These are phyloP conservation scores for Macquaria australasica DNA, from an alignment of 2,113 vertebrate species.

Conservation along the genomic window DNA sequence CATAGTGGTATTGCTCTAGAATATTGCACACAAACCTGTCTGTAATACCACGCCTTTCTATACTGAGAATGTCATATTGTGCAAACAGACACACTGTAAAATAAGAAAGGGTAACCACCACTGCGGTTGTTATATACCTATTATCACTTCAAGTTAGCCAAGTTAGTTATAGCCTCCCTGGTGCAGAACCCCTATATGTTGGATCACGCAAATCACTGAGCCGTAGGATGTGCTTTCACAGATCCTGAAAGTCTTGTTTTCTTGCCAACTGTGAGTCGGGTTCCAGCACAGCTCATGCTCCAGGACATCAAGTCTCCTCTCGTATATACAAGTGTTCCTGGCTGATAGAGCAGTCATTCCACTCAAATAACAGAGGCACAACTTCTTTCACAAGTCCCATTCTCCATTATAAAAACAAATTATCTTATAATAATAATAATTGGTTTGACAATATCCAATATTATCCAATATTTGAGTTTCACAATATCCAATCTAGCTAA, in stretches of 20 bases:
- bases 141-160: slow-evolving; percentile 6
- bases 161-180: background rate
- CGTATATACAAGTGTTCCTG: slow-evolving; percentile 4
- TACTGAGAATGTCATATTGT: background rate
- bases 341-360: background rate
- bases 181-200: background rate
- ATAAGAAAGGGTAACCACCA: slow-evolving; percentile 2
- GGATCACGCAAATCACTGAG: slow-evolving; percentile 14
- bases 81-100: background rate
- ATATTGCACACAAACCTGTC: background rate
- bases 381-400: background rate
- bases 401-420: slow-evolving; percentile 1
- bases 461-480: background rate
- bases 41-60: background rate
- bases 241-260: slow-evolving; percentile 1
- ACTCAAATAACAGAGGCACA: slow-evolving; percentile 5
- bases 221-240: background rate
- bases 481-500: background rate
- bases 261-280: background rate
- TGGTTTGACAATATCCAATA: background rate
- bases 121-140: slow-evolving; percentile 2
- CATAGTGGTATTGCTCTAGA: background rate
- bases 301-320: slow-evolving; percentile 1
- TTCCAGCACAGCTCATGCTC: slow-evolving; percentile 7
- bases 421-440: background rate